Evolutionary conservation across 2,888 invertebrate species (phyloP).

Genomic region (Apodemia hepburni): DNA sequence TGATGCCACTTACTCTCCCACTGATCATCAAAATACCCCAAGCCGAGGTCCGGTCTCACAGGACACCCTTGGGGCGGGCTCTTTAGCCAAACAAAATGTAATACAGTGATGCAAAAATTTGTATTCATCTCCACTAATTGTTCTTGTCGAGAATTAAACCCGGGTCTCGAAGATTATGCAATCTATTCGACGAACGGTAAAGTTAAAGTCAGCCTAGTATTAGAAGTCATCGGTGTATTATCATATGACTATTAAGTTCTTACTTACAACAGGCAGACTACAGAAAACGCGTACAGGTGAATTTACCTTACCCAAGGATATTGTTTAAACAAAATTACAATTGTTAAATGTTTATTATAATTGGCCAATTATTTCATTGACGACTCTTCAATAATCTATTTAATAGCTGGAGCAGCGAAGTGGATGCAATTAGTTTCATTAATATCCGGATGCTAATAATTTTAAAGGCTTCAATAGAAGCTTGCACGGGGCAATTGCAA

Average conservation of each 20-base stretch:
- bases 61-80: no score
- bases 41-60: no score
- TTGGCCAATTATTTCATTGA: neutral
- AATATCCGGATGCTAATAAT: conserved; percentile 20
- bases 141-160: no score
- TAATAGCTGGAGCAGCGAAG: conserved; percentile 8
- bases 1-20: no score
- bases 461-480: conserved; percentile 12
- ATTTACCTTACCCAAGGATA: neutral
- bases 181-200: no score
- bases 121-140: no score
- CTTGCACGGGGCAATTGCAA: conserved; percentile 7
- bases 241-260: neutral
- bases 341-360: conserved; percentile 4
- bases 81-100: no score
- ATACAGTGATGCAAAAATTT: no score
- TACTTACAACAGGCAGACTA: neutral
- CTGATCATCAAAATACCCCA: no score
- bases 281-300: neutral
- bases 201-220: no score
- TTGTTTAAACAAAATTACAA: conserved; percentile 1
- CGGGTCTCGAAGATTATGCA: no score
- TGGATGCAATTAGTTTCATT: conserved; percentile 13
- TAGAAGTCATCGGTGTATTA: neutral
- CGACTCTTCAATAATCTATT: neutral